Conservation (phyloP, 2,113 vertebrate species). For the Synodontis membranacea region DNA sequence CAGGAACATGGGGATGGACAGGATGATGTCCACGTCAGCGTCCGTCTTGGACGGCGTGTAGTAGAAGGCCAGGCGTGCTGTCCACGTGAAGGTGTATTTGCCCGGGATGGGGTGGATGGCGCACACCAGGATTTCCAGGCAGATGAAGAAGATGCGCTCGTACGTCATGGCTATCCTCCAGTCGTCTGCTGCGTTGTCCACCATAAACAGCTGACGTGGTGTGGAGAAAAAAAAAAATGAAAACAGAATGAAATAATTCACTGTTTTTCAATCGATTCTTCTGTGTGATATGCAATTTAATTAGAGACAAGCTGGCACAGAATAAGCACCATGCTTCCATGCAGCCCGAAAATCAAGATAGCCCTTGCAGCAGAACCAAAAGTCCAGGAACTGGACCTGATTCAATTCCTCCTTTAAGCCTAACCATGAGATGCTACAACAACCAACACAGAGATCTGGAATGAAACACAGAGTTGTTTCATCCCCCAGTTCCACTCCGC, state of each 20-base stretch:
- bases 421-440: not conserved
- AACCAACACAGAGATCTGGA: not conserved
- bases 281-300: not conserved
- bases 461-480: not conserved
- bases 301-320: not conserved
- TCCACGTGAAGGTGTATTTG: conserved; percentile 98
- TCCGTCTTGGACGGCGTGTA: conserved; percentile 91
- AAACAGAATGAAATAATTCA: not conserved
- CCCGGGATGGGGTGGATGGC: conserved; percentile 98
- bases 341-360: not conserved
- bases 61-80: conserved; percentile 94
- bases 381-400: not conserved
- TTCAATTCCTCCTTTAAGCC: not conserved
- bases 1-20: conserved; percentile 99
- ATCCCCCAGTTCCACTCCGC: not conserved
- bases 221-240: not conserved
- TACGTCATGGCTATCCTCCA: conserved; percentile 99
- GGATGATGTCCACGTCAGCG: conserved; percentile 99
- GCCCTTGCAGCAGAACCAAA: not conserved
- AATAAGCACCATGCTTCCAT: not conserved
- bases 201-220: conserved; percentile 93
- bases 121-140: conserved; percentile 97
- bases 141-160: conserved; percentile 98
- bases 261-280: not conserved
- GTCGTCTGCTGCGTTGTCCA: conserved; percentile 99